Base-by-base conservation (phyloP, 2,888 invertebrate species). In the Diadromus collaris region DNA sequence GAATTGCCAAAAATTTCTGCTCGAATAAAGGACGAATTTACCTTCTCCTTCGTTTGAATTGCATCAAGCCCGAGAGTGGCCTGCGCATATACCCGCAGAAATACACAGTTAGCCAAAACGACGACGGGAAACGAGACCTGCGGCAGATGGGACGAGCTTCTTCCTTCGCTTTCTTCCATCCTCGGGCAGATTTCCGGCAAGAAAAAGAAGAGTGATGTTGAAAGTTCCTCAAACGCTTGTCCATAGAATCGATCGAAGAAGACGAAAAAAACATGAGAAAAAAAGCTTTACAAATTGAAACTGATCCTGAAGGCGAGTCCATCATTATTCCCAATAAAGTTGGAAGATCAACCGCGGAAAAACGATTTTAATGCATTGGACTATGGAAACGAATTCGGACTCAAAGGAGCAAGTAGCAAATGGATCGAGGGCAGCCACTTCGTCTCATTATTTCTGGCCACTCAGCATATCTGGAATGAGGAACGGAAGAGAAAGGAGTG, bases 391-490 rank as follows among this genome's bases (percentile, higher is more conserved):
- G 54, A 46, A 58, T 60, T 44, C 7, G 24, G 32, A 46, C 46
- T 34, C 32, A 21, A 48, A 60, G 46, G 61, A 61, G 32, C n/a
- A 54, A 67, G 68, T 58, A 63, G 29, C 19, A 72, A 63, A 68
- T 72, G 10, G 61, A 77, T 64, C 38, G n/a, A 29, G 46, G 65
- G 27, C 41, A 58, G 38, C 38, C 29, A 63, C 65, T n/a, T 38
- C 21, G 24, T 1, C 68, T 51, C 58, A 74, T 73, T 74, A 60
- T 78, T 61, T 54, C 21, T 13, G 44, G 38, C 41, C 58, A 58
- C 58, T 74, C 27, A 54, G 78, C 65, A 74, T 74, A 60, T 74
- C 60, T 70, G 63, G 58, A 34, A 38, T n/a, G 67, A 54, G 61
- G 48, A 60, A 38, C 5, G 5, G 60, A 32, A 65, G 58, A 61